These are phyloP conservation scores for Melanotaenia boesemani DNA, from an alignment of 2,797 vertebrate species.

Conservation along the genomic window DNA sequence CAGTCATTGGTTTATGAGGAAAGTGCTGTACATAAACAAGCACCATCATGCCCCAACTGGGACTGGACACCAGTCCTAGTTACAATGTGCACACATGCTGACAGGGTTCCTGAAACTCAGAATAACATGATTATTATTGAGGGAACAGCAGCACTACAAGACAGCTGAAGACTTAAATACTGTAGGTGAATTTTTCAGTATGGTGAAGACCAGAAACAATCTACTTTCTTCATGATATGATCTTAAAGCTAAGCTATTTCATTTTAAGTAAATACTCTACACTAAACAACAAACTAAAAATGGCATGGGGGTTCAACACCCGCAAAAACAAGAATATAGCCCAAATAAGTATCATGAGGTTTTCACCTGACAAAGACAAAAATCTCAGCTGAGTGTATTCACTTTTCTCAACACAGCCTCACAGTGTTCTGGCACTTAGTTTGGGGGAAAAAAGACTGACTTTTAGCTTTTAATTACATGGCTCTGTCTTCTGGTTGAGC, in stretches of 20 bases:
- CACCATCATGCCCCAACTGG: neutral
- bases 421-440: neutral
- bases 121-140: neutral
- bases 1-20: neutral
- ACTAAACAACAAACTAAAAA: neutral
- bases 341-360: conserved; percentile 43
- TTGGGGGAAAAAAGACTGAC: neutral
- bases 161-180: neutral
- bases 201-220: neutral
- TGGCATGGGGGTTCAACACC: neutral
- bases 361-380: conserved; percentile 38
- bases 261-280: neutral
- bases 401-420: neutral
- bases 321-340: conserved; percentile 12
- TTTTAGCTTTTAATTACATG: neutral
- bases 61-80: neutral
- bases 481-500: neutral
- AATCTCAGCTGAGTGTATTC: conserved; percentile 1
- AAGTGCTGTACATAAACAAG: neutral
- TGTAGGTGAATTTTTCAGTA: neutral
- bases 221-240: neutral
- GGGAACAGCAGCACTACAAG: neutral
- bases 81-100: neutral
- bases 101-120: neutral
- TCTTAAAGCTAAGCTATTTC: neutral